These are phyloP conservation scores for Meda fulgida DNA, from an alignment of 2,797 vertebrate species.

Conservation along the genomic window DNA sequence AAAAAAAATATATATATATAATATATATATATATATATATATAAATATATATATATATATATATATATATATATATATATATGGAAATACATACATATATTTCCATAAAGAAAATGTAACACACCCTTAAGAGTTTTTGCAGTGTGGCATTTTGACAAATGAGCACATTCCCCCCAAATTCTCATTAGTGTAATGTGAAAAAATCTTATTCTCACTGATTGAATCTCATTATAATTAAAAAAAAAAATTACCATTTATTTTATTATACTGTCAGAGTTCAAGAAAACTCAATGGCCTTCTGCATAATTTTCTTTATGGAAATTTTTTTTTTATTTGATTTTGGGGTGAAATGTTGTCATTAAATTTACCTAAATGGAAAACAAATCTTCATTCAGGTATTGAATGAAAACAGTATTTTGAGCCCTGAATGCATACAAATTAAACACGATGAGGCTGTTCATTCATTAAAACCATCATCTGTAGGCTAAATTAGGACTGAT, in stretches of 20 bases:
- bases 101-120: neutral
- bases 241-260: neutral
- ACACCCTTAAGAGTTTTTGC: neutral
- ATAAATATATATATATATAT: too few species aligned
- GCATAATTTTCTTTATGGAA: neutral
- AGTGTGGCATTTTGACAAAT: conserved; percentile 17
- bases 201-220: conserved; percentile 1
- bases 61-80: too few species aligned
- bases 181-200: conserved; percentile 9
- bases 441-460: neutral
- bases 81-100: too few species aligned
- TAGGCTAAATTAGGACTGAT: conserved; percentile 18
- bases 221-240: neutral
- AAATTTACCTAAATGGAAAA: neutral
- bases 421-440: neutral
- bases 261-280: neutral
- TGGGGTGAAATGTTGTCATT: neutral
- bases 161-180: neutral
- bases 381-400: too few species aligned
- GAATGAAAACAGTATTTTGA: neutral
- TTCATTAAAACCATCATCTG: conserved; percentile 3
- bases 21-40: too few species aligned
- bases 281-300: neutral
- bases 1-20: too few species aligned
- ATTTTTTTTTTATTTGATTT: neutral